Evolutionary conservation across 1,140 invertebrate genomes (phyloP).

Genomic region (Watersipora subatra): DNA sequence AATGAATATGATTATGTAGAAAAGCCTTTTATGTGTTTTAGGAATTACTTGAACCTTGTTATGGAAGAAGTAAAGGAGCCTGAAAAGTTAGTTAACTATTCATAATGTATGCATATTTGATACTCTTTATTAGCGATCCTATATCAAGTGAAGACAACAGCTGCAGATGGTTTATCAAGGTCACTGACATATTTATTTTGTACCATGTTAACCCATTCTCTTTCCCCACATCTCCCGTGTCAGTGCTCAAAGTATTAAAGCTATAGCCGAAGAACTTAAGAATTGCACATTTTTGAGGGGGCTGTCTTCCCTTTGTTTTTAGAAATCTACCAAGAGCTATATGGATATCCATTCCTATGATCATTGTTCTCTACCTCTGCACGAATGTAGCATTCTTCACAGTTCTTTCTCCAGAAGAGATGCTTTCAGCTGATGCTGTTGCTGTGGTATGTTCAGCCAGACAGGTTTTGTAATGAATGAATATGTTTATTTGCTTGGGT

Average conservation of each 20-base stretch:
- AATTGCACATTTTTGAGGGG: too few relatives aligned
- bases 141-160: too few relatives aligned
- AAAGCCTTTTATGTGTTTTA: too few relatives aligned
- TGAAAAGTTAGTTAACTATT: conserved; percentile 53
- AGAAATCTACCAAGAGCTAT: conserved; percentile 52
- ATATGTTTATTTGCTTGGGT: conserved; percentile 41
- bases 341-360: conserved; percentile 75
- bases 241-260: too few relatives aligned
- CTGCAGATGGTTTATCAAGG: too few relatives aligned
- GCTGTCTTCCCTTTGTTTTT: too few relatives aligned
- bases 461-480: too few relatives aligned
- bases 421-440: conserved; percentile 75
- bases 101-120: background rate
- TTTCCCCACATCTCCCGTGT: too few relatives aligned
- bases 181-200: too few relatives aligned
- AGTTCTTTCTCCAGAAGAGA: conserved; percentile 62
- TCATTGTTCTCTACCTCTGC: conserved; percentile 73
- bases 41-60: conserved; percentile 95
- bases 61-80: conserved; percentile 95
- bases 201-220: too few relatives aligned
- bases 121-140: conserved; percentile 16
- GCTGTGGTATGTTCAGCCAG: conserved; percentile 79
- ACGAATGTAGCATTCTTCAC: conserved; percentile 82
- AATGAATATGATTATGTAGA: too few relatives aligned
- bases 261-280: too few relatives aligned